Evolutionary conservation across 2,888 invertebrate species (phyloP), one percentile per base, ranked within the genome.

Genomic region (Melangyna quadrimaculata): DNA sequence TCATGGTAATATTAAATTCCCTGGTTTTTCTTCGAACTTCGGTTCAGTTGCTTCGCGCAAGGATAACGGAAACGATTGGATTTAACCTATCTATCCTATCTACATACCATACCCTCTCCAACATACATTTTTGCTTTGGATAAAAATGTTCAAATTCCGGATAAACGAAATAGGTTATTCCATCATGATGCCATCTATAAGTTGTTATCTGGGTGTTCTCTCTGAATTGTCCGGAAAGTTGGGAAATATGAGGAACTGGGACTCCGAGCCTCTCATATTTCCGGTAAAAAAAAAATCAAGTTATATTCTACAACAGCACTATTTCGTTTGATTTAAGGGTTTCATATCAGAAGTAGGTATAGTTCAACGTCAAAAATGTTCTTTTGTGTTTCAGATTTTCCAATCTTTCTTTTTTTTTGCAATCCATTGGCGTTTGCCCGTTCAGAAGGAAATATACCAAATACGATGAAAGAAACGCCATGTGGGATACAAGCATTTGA

Each of bases 131-230:
- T 12, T 57, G 19, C 14, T 35, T 19, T 35, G 27, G 19, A 22
- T 55, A 67, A 78, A 78, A 78, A 78, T 71, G 71, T 71, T 78
- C 78, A 71, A 78, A 78, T 78, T 43, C 63, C 61, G 45, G 32
- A 40, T 40, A 59, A 55, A 40, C 43, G 22, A 57, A 40, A 51
- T 65, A 19, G 29, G 17, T 61, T 40, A 32, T 8, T 9, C 6
- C 27, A 27, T 27, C 3, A n/a, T 22, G 37, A n/a, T 61, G 17
- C 40, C 40, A 61, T 51, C 48, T 24, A 19, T 51, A 24, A 19
- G 40, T 61, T 32, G n/a, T 14, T 17, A 24, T n/a, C n/a, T 14
- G 53, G 14, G 29, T 43, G 19, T 51, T 53, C 61, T 53, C 61
- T 40, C 27, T 19, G 43, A 53, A 6, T 53, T 40, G 9, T 8